Conservation (phyloP, 2,888 invertebrate species). For the Brachypalpus laphriformis region DNA sequence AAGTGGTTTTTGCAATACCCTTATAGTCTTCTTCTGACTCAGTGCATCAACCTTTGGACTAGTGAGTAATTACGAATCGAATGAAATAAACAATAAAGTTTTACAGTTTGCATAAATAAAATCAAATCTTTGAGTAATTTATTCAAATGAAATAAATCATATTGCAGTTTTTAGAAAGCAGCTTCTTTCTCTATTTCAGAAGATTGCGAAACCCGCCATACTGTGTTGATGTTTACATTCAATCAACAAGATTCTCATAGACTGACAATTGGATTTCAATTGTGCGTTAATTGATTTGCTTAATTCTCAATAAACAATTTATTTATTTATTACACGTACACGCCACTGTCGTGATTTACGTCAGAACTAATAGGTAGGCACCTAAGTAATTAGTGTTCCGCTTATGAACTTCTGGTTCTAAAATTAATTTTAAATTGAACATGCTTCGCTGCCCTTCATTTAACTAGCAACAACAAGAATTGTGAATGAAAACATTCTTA, state of each 20-base stretch:
- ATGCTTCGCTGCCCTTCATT: not conserved
- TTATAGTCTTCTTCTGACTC: slow-evolving; percentile 6
- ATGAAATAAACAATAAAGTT: not conserved
- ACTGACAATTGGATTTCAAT: slow-evolving; percentile 14
- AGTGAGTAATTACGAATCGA: not conserved
- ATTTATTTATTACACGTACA: not conserved
- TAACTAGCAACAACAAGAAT: not conserved
- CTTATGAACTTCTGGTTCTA: not conserved
- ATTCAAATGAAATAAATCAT: not conserved
- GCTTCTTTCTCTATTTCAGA: not conserved
- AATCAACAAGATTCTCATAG: not conserved
- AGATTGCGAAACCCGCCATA: not conserved
- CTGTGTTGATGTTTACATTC: not conserved
- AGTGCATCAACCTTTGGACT: not conserved
- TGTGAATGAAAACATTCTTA: not conserved
- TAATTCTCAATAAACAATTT: not conserved
- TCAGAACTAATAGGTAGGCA: not conserved
- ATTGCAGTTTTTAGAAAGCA: not conserved
- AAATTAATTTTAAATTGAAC: not conserved
- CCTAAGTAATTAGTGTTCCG: not conserved
- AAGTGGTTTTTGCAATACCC: not conserved
- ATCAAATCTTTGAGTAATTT: not conserved
- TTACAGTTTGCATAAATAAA: not conserved
- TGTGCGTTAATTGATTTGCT: slow-evolving; percentile 8
- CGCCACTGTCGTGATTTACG: not conserved